Conservation (phyloP, 2,113 vertebrate genomes). For the Centrocercus urophasianus region DNA sequence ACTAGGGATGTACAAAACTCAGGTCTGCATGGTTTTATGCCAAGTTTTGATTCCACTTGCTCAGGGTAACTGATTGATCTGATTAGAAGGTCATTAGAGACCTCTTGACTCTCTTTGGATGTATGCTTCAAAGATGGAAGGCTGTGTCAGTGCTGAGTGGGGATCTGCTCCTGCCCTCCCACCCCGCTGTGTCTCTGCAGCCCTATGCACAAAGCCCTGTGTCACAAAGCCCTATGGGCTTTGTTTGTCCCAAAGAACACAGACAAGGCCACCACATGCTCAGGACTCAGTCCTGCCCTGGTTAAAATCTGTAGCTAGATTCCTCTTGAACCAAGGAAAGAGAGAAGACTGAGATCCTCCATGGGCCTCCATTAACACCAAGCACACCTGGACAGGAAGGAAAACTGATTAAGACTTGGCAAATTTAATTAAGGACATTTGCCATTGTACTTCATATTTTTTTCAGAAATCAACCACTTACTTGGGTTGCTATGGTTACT, state of each 20-base stretch:
- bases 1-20: background rate
- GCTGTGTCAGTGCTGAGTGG: background rate
- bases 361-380: background rate
- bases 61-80: background rate
- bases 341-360: background rate
- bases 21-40: background rate
- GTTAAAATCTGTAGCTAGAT: background rate
- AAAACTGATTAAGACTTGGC: background rate
- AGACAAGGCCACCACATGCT: background rate
- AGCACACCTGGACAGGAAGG: background rate
- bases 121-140: background rate
- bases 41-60: background rate
- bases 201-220: no score
- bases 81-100: background rate
- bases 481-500: background rate
- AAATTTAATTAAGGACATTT: background rate
- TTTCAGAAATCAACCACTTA: background rate
- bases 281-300: accelerated
- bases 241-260: background rate
- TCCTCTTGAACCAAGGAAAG: background rate
- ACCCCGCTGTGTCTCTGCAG: background rate
- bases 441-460: background rate
- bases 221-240: background rate
- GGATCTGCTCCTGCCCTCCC: background rate
- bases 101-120: background rate